phyloP scores from a whole-genome alignment of 2,113 vertebrate genomes.

The Aspidoscelis tigris region DNA sequence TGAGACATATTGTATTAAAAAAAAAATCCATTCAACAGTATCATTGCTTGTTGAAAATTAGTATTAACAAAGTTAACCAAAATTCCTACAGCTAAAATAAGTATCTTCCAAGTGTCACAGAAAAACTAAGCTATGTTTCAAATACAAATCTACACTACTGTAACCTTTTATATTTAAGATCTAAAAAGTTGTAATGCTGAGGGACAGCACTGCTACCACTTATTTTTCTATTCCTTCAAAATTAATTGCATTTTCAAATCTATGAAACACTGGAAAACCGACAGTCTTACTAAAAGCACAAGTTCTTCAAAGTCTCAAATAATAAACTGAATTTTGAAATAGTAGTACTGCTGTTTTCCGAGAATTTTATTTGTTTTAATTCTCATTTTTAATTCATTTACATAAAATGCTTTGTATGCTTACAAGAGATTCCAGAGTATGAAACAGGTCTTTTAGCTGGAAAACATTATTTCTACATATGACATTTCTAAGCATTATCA shows the following conservation, averaged over 20 bases:
- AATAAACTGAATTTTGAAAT: too few relatives aligned
- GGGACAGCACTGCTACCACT: background rate
- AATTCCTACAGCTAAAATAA: background rate
- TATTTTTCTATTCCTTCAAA: too few relatives aligned
- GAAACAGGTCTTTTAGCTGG: background rate
- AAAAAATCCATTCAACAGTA: background rate
- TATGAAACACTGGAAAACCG: too few relatives aligned
- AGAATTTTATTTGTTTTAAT: background rate
- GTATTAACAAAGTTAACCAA: background rate
- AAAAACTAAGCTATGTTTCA: background rate
- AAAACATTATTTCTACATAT: background rate
- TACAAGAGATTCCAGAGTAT: background rate
- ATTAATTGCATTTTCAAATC: too few relatives aligned
- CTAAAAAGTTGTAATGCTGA: background rate
- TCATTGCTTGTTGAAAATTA: background rate
- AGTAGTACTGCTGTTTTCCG: background rate
- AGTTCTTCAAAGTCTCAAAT: too few relatives aligned
- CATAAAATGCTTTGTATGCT: background rate
- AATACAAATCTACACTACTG: background rate
- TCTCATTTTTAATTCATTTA: background rate
- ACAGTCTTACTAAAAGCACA: too few relatives aligned
- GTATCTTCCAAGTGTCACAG: background rate
- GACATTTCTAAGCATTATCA: background rate
- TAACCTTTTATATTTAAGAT: background rate
- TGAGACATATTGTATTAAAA: background rate